Evolutionary conservation across 2,113 vertebrate genomes (phyloP).

Genomic region (Cichladusa arquata): DNA sequence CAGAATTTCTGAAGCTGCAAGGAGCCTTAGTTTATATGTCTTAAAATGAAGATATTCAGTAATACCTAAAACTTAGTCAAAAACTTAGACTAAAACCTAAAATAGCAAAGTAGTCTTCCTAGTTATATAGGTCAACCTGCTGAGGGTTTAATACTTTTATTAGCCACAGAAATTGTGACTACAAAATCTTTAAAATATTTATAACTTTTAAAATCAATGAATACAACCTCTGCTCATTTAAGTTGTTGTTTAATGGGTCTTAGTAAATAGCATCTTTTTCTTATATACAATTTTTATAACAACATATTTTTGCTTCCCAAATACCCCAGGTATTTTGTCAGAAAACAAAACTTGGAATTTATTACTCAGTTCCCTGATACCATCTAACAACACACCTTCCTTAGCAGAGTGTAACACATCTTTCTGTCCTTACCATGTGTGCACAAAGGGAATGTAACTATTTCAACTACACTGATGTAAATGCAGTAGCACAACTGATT

Average conservation of each 20-base stretch:
- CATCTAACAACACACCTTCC: accelerated
- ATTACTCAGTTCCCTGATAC: neutral
- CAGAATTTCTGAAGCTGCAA: conserved; percentile 79
- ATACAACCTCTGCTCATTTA: neutral
- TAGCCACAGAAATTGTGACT: neutral
- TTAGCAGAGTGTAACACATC: neutral
- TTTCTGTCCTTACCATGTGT: neutral
- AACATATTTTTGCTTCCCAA: neutral
- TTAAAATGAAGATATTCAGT: conserved; percentile 25
- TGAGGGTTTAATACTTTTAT: neutral
- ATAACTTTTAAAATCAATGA: neutral
- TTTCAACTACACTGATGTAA: neutral
- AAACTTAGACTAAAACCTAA: neutral
- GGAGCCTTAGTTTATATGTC: conserved; percentile 61
- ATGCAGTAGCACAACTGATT: neutral
- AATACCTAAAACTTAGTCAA: neutral
- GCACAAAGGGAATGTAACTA: neutral
- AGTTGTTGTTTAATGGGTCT: neutral
- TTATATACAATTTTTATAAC: neutral
- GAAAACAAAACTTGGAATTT: neutral
- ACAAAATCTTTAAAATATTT: neutral
- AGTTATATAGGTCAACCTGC: neutral
- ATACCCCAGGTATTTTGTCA: neutral
- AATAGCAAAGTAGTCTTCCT: neutral
- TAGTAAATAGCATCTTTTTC: neutral